These are phyloP conservation scores for Dinoponera quadriceps DNA, from an alignment of 1,140 invertebrate species.

Conservation along the genomic window DNA sequence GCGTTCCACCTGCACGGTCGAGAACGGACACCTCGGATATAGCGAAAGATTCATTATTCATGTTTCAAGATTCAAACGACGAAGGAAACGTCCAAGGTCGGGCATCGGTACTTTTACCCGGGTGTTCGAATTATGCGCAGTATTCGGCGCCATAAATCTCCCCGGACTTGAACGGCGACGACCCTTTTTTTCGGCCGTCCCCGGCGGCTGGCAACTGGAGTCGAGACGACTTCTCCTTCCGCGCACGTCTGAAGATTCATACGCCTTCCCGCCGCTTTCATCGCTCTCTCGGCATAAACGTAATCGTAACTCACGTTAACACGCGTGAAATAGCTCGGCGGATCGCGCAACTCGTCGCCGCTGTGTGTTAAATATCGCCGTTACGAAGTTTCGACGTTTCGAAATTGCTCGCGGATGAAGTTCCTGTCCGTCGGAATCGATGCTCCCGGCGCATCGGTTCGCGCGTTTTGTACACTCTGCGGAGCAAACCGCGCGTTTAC, in stretches of 20 bases:
- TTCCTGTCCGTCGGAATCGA: conserved; percentile 22
- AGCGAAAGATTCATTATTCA: too few relatives aligned
- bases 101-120: too few relatives aligned
- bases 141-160: too few relatives aligned
- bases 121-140: too few relatives aligned
- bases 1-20: too few relatives aligned
- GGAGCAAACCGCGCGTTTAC: conserved; percentile 8
- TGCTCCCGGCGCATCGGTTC: conserved; percentile 13
- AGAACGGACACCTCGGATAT: too few relatives aligned
- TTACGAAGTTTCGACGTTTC: conserved; percentile 65
- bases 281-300: background rate
- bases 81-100: too few relatives aligned
- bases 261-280: conserved; percentile 10
- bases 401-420: conserved; percentile 54
- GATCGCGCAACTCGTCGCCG: conserved; percentile 37
- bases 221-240: background rate
- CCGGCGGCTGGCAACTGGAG: too few relatives aligned
- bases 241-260: conserved; percentile 31
- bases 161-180: too few relatives aligned
- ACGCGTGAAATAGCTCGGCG: background rate
- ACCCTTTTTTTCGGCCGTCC: too few relatives aligned
- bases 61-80: too few relatives aligned
- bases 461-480: conserved; percentile 6
- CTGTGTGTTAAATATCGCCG: conserved; percentile 61
- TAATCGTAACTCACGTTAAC: conserved; percentile 47